A percentile compares a stretch with the other conserved stretches of the same genome.
Evolutionary conservation across 2,113 vertebrate species (phyloP).

Genomic region (Leptobrachium leishanense): DNA sequence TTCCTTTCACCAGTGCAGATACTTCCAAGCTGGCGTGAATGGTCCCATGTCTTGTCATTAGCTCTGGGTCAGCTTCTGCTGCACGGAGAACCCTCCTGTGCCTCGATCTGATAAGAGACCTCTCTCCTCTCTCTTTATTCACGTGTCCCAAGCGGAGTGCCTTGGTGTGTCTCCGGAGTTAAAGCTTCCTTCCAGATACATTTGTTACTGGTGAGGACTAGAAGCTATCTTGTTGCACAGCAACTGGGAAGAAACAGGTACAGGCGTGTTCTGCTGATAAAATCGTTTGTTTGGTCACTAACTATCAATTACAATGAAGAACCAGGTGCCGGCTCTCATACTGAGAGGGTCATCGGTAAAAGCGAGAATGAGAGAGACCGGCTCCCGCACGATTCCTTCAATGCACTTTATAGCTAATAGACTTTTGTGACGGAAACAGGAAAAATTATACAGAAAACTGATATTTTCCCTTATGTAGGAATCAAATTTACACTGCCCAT

Average conservation of each 20-base stretch:
- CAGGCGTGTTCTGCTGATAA: slow-evolving; percentile 23
- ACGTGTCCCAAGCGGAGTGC: neutral
- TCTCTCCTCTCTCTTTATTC: neutral
- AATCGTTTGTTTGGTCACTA: slow-evolving; percentile 17
- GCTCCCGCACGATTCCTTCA: too few relatives aligned
- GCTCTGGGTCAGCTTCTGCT: neutral
- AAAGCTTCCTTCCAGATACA: neutral
- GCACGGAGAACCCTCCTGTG: neutral
- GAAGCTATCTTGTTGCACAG: slow-evolving; percentile 4
- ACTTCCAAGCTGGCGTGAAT: neutral
- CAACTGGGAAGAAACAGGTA: slow-evolving; percentile 12
- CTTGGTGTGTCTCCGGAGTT: neutral
- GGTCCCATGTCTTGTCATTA: neutral
- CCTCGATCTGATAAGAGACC: slow-evolving; percentile 41
- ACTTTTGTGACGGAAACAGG: too few relatives aligned
- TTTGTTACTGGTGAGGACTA: neutral
- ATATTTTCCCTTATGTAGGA: too few relatives aligned
- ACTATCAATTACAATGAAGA: neutral
- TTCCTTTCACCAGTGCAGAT: too few relatives aligned
- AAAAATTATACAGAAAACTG: too few relatives aligned
- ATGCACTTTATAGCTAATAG: too few relatives aligned
- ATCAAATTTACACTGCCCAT: too few relatives aligned
- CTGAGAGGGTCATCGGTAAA: neutral
- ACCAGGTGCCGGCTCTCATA: neutral
- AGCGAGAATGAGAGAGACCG: too few relatives aligned